Base-by-base conservation (phyloP, 2,797 vertebrate genomes). In the Percopsis omiscomaycus region DNA sequence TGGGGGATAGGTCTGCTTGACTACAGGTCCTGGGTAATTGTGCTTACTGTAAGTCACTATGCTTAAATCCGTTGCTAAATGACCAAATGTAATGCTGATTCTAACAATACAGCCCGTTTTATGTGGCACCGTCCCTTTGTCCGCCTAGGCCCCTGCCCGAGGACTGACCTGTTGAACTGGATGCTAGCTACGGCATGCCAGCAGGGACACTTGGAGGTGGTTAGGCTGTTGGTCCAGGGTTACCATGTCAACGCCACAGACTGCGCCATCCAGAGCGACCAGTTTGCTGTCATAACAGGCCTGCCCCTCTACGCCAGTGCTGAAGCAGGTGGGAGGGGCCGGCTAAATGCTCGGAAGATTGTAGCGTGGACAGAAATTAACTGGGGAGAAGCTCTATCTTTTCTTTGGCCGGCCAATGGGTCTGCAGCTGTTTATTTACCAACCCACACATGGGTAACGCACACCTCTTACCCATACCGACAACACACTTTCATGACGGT, bases 171-270 rank as follows among this genome's bases (percentile, higher is more conserved):
- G 30, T 85, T 98, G 70, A 97, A 94, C 90, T 95, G 93, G 94
- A 95, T 98, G 94, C 79, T 99, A 80, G 93, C 94, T 51, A 89
- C 94, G 0, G 94, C 96, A 0, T 98, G 96, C 70, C 93, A 95
- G 79, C 91, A 86, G 47, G 96, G 95, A 5, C 95, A 98, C 65
- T 69, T 96, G 69, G 92, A 92, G 0, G 60, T 96, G 48, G 96
- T 96, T 11, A 93, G 89, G 54, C 90, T 96, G 61, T 87, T 99
- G 14, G 90, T 99, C 22, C 89, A 90, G 6, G 75, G 75, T 0
- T 97, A 99, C n/a, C 85, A 90, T 1, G 96, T 93, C 0, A 93
- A 98, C 28, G 89, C 93, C 0, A 93, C 93, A 69, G 95, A 94
- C 88, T 96, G 91, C 0, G 94, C 94, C 0, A 83, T 94, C 48